A percentile compares a stretch with the other conserved stretches of the same genome.
Conservation (phyloP, 2,113 vertebrate genomes). For the Chaetorhynchus papuensis region DNA sequence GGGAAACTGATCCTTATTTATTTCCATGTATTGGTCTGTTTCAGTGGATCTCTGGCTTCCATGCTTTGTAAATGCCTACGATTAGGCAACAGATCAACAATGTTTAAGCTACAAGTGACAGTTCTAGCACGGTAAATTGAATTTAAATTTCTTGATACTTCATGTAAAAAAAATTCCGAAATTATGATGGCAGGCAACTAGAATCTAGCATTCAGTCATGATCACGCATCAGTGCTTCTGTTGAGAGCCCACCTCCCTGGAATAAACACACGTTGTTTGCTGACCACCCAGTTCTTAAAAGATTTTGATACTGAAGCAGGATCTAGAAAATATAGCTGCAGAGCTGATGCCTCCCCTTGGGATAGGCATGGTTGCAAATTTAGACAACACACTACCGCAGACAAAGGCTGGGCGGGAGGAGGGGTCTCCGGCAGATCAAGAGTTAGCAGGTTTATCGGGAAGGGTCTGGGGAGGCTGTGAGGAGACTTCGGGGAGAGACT, state of each 20-base stretch:
- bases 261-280: not conserved
- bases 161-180: not conserved
- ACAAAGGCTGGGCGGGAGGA: conserved; percentile 32
- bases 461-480: not conserved
- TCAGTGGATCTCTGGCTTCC: not conserved
- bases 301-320: not conserved
- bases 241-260: not conserved
- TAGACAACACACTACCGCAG: not conserved
- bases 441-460: not conserved
- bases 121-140: not conserved
- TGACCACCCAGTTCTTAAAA: not conserved
- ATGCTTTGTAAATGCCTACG: not conserved
- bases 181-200: not conserved
- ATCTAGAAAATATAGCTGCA: not conserved
- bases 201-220: not conserved
- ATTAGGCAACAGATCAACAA: not conserved
- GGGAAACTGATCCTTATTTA: not conserved
- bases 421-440: not conserved
- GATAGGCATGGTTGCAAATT: not conserved
- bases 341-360: not conserved
- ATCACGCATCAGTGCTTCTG: not conserved
- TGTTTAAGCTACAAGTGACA: not conserved
- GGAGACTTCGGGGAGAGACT: not conserved
- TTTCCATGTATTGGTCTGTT: not conserved
- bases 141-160: not conserved